Evolutionary conservation across 1,140 invertebrate species (phyloP).

Genomic region (Pseudomyrmex dendroicus): DNA sequence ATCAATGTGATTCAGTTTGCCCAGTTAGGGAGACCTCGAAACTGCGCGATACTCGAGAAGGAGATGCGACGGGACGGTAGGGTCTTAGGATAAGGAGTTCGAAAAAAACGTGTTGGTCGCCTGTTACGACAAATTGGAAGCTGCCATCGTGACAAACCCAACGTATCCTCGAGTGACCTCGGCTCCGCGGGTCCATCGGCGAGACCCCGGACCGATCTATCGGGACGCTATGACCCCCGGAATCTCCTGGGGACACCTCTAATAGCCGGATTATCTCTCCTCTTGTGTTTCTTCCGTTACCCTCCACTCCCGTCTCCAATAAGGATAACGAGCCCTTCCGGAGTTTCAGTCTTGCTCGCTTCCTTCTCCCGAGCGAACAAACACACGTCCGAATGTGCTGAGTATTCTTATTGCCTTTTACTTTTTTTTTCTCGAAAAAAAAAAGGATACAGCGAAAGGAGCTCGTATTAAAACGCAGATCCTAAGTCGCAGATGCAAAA

Average conservation of each 20-base stretch:
- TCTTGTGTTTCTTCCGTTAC: constrained; percentile 76
- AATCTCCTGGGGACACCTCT: constrained; percentile 83
- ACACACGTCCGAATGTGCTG: not conserved
- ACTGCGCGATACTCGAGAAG: constrained; percentile 55
- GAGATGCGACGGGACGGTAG: constrained; percentile 62
- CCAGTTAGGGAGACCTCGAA: constrained; percentile 69
- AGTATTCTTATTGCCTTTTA: not conserved
- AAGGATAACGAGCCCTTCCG: constrained; percentile 78
- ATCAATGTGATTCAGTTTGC: constrained; percentile 84
- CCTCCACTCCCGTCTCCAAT: constrained; percentile 67
- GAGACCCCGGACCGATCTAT: constrained; percentile 78
- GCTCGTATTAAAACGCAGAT: not conserved
- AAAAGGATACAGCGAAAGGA: not conserved
- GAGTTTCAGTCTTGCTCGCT: constrained; percentile 20
- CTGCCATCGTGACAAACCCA: constrained; percentile 76
- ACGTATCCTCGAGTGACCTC: constrained; percentile 66
- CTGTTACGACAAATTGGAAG: constrained; percentile 85
- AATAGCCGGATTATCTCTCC: constrained; percentile 84
- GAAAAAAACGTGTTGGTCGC: constrained; percentile 71
- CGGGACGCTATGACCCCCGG: constrained; percentile 72
- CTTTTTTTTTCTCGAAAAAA: not conserved
- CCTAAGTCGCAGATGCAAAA: constrained; percentile 1
- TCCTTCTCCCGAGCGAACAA: constrained; percentile 11
- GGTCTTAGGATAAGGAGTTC: constrained; percentile 79
- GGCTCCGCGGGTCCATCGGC: constrained; percentile 77